phyloP scores from a whole-genome alignment of 2,888 invertebrate species.

The Eucriotettix oculatus region DNA sequence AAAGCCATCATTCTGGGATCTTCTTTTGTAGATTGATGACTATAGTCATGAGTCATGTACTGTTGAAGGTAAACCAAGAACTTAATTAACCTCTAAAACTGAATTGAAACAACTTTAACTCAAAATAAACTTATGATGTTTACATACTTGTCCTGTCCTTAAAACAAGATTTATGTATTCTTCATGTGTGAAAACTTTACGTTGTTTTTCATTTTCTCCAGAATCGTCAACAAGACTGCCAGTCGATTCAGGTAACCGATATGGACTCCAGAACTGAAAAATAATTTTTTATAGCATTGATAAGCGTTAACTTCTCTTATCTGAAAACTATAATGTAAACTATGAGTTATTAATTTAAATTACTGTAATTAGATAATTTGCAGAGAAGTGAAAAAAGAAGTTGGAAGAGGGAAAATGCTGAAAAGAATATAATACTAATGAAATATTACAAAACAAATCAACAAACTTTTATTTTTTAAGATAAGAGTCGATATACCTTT shows the following conservation, averaged over 20 bases:
- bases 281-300: neutral
- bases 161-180: slow-evolving; percentile 71
- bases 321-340: no score
- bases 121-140: neutral
- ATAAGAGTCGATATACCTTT: no score
- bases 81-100: neutral
- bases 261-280: slow-evolving; percentile 55
- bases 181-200: slow-evolving; percentile 58
- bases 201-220: slow-evolving; percentile 25
- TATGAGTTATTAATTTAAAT: no score
- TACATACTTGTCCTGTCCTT: slow-evolving; percentile 48
- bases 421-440: no score
- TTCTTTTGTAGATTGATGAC: slow-evolving; percentile 71
- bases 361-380: no score
- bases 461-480: no score
- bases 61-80: slow-evolving; percentile 20
- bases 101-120: neutral
- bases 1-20: slow-evolving; percentile 94
- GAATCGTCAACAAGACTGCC: slow-evolving; percentile 16
- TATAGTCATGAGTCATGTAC: slow-evolving; percentile 76
- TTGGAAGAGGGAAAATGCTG: no score
- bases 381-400: no score
- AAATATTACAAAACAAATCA: no score
- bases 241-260: slow-evolving; percentile 37
- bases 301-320: no score